Conservation (phyloP, 2,113 vertebrate species). For the Smithornis capensis region DNA sequence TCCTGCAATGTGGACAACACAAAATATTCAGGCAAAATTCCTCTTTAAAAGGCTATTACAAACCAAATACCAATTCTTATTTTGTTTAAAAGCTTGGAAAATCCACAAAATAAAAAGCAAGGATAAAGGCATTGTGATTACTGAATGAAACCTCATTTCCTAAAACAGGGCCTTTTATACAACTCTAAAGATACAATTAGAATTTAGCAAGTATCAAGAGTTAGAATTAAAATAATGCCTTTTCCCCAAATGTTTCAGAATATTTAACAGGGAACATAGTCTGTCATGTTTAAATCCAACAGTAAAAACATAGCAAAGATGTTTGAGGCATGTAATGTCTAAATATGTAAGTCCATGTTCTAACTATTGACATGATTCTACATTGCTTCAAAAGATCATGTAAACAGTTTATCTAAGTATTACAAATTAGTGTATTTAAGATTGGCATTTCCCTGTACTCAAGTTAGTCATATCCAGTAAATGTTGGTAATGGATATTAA, state of each 20-base stretch:
- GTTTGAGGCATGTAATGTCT: not conserved
- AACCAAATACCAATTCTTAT: not conserved
- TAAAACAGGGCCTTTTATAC: not conserved
- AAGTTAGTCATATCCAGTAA: not conserved
- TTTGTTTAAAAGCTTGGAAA: not conserved
- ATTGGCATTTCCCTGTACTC: not conserved
- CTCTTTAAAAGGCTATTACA: not conserved
- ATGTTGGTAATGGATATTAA: not conserved
- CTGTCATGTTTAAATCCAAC: not conserved
- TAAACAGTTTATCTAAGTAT: not conserved
- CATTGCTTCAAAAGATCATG: not conserved
- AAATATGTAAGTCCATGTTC: not conserved
- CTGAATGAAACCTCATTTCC: not conserved
- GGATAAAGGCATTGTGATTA: not conserved
- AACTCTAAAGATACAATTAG: not conserved
- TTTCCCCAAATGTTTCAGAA: not conserved
- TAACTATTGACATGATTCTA: not conserved
- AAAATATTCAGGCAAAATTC: not conserved
- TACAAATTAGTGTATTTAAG: not conserved
- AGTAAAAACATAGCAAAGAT: not conserved
- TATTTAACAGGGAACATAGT: not conserved
- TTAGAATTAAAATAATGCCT: not conserved
- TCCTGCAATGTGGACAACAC: not conserved
- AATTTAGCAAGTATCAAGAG: not conserved
- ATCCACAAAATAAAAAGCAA: not conserved